phyloP scores from a whole-genome alignment of 2,113 vertebrate species.

The Sarotherodon lohbergeri region DNA sequence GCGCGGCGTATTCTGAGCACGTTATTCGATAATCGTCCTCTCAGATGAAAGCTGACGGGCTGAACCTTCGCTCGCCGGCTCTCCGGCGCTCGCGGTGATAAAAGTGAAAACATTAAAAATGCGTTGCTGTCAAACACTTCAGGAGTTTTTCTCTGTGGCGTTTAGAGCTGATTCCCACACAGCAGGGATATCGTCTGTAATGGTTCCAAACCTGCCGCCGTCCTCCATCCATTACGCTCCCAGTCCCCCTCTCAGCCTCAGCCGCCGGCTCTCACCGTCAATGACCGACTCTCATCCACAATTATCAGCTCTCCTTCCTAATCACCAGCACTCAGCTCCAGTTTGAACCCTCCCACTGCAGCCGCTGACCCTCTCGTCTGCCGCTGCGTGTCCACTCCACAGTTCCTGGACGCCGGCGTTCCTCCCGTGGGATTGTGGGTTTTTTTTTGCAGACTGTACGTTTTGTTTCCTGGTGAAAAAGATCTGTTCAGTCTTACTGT shows the following conservation, averaged over 20 bases:
- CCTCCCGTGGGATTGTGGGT: not conserved
- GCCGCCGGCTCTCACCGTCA: slow-evolving; percentile 44
- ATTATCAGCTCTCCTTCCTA: slow-evolving; percentile 57
- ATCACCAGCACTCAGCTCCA: slow-evolving; percentile 47
- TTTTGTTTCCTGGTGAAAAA: not conserved
- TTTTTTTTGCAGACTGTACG: not conserved
- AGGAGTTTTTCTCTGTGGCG: not conserved
- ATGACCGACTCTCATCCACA: slow-evolving; percentile 38
- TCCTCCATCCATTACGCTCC: slow-evolving; percentile 28
- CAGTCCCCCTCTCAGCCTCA: slow-evolving; percentile 32
- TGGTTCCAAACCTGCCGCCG: slow-evolving; percentile 8
- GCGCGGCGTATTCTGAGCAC: not conserved
- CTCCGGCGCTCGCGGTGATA: not conserved
- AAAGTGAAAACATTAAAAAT: slow-evolving; percentile 1
- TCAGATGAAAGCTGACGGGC: not conserved
- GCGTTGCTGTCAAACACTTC: slow-evolving; percentile 13
- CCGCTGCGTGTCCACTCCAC: not conserved
- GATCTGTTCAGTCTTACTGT: not conserved
- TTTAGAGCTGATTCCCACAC: not conserved
- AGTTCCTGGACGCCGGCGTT: not conserved
- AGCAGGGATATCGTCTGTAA: not conserved
- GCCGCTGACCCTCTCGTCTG: slow-evolving; percentile 32
- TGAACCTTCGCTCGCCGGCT: not conserved
- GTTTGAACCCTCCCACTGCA: slow-evolving; percentile 31
- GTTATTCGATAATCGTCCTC: not conserved